Base-by-base conservation (phyloP, 1,140 invertebrate species). In the Lepidurus packardi region DNA sequence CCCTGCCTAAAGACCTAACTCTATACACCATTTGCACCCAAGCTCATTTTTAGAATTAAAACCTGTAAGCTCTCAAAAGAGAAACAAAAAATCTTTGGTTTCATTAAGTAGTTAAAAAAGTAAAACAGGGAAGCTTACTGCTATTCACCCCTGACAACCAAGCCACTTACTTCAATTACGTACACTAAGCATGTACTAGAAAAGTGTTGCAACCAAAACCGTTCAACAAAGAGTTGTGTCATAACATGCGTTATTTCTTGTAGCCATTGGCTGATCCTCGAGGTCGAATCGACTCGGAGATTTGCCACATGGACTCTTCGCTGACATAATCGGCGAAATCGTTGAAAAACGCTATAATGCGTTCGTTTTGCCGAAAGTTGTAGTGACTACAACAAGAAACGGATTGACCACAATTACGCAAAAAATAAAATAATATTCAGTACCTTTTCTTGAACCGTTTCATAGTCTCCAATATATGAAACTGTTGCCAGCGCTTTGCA, bases 261-360 rank as follows among this genome's bases (percentile, higher is more conserved):
- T 73, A n/a, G 43, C 53, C 77, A 24, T 82, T 83, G 43, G 79
- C 80, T 7, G 81, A 81, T 9, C 91, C 93, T 78, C 95, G 88
- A 7, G 97, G 97, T 88, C 98, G 98, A 79, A 99, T 97, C 78
- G 89, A 91, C 85, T 98, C 94, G 1, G 96, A 98, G 81, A 98
- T 93, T 85, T 97, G 94, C 97, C 97, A 99, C 91, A 98, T 94
- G 73, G 94, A 92, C 84, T 99, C 97, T 87, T 99, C 97, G 85
- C 91, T 93, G 80, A 98, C 89, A 84, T 92, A 94, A 85, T 98
- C 92, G 83, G 97, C 94, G 87, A 99, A 99, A 86, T 97, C 95
- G 85, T 96, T 95, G 88, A 99, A 97, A 87, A 98, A 97, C 78
- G 91, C 89, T 82, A 98, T 92, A 73, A 99, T 96, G 80, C 92